These are phyloP conservation scores for Phodopus roborovskii DNA, from an alignment of 2,113 vertebrate genomes.

Conservation along the genomic window DNA sequence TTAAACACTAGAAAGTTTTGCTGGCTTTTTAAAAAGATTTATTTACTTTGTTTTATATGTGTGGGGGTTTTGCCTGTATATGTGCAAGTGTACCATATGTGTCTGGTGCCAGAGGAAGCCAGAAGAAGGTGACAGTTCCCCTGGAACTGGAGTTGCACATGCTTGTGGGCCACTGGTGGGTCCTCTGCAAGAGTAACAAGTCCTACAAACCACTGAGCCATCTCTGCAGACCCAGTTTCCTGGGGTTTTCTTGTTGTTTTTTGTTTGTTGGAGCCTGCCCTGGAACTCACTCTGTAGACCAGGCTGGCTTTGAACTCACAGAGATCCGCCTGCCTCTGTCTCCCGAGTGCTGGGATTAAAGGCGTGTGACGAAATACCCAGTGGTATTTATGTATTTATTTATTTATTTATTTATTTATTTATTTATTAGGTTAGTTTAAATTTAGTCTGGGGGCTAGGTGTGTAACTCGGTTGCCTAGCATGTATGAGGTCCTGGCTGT, in stretches of 20 bases:
- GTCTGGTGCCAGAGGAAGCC: neutral
- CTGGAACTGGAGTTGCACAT: neutral
- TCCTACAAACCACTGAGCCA: neutral
- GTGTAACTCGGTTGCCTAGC: neutral
- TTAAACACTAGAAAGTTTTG: neutral
- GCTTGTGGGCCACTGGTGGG: neutral
- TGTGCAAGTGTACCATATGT: neutral
- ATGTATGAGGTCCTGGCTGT: too few species aligned
- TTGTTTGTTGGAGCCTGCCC: too few species aligned
- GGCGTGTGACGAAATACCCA: too few species aligned
- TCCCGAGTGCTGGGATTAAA: too few species aligned
- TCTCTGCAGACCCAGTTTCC: neutral
- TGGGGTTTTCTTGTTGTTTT: too few species aligned
- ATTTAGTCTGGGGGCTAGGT: neutral
- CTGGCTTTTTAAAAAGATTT: neutral
- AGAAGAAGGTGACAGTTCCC: neutral
- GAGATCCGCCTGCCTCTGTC: too few species aligned
- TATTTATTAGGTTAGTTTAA: neutral
- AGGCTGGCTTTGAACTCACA: too few species aligned
- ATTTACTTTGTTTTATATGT: neutral
- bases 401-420: neutral
- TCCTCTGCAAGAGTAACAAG: neutral
- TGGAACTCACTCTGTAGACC: too few species aligned
- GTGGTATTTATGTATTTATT: neutral
- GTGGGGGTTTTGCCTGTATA: neutral